phyloP scores from a whole-genome alignment of 2,888 invertebrate genomes.

The Pyrrhia umbra region DNA sequence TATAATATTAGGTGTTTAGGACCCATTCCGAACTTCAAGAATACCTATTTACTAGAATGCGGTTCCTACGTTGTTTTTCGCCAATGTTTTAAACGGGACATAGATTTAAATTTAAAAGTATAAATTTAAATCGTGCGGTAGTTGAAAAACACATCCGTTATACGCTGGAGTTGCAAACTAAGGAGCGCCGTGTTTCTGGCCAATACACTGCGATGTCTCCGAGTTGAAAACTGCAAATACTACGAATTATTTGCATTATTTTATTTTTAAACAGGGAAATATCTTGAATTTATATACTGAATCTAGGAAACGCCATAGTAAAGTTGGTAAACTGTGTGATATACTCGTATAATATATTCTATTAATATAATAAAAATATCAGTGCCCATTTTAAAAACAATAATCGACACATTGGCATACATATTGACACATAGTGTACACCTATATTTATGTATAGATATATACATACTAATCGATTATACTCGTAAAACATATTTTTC shows the following conservation, averaged over 20 bases:
- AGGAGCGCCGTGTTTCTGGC: conserved; percentile 21
- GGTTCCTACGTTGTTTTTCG: conserved; percentile 29
- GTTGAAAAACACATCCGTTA: conserved; percentile 47
- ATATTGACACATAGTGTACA: no score
- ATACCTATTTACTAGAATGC: conserved; percentile 40
- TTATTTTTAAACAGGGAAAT: conserved; percentile 1
- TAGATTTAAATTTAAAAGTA: conserved; percentile 56
- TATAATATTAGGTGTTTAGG: no score
- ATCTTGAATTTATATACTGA: conserved; percentile 1
- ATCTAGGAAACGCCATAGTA: no score
- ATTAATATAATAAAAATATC: no score
- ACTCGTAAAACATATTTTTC: no score
- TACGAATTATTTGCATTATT: neutral
- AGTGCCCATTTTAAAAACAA: no score
- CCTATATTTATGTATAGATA: no score
- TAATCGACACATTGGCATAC: no score
- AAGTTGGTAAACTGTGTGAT: no score
- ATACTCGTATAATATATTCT: no score
- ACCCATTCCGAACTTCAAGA: conserved; percentile 27
- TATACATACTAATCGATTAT: no score
- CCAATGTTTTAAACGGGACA: conserved; percentile 33
- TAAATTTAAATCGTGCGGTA: conserved; percentile 39
- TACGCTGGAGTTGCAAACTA: conserved; percentile 32
- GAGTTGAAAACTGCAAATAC: conserved; percentile 21
- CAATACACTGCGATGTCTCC: conserved; percentile 13